Percentiles rank a stretch among this genome's conserved stretches.
Evolutionary conservation across 2,797 vertebrate species (phyloP).

Genomic region (Macroramphosus scolopax): DNA sequence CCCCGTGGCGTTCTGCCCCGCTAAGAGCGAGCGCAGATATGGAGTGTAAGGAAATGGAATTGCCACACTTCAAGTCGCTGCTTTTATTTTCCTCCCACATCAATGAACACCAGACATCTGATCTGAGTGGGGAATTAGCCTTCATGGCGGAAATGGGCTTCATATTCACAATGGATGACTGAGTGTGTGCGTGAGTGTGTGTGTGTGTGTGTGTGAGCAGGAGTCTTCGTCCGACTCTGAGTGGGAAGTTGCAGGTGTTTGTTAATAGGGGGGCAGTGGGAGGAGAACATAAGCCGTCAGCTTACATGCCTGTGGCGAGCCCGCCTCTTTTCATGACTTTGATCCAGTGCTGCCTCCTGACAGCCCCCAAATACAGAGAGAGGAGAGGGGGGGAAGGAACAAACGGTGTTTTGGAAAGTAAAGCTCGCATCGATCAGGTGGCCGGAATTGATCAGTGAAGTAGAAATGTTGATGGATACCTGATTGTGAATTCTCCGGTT

Average conservation of each 20-base stretch:
- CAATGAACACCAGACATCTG: conserved; percentile 42
- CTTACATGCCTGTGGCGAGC: conserved; percentile 45
- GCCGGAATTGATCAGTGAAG: conserved; percentile 31
- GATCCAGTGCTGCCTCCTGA: conserved; percentile 33
- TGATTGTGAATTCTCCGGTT: conserved; percentile 35
- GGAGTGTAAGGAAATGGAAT: conserved; percentile 50
- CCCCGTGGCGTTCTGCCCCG: conserved; percentile 25
- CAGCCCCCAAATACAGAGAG: conserved; percentile 2
- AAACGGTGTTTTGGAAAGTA: background rate
- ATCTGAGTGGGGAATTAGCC: conserved; percentile 53
- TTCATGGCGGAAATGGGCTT: conserved; percentile 37
- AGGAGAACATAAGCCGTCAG: conserved; percentile 38
- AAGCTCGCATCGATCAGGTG: conserved; percentile 8
- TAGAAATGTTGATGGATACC: conserved; percentile 30
- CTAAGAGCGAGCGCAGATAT: conserved; percentile 44
- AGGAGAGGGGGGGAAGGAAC: background rate
- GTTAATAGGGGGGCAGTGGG: conserved; percentile 31
- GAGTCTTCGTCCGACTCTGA: conserved; percentile 54
- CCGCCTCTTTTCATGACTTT: conserved; percentile 50
- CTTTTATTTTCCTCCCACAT: conserved; percentile 53
- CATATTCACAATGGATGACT: conserved; percentile 37
- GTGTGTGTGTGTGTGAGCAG: conserved; percentile 17
- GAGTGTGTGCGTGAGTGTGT: conserved; percentile 8
- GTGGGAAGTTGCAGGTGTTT: conserved; percentile 50
- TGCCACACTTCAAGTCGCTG: conserved; percentile 39